phyloP scores from a whole-genome alignment of 2,888 invertebrate genomes.

The Falcaria lacertinaria region DNA sequence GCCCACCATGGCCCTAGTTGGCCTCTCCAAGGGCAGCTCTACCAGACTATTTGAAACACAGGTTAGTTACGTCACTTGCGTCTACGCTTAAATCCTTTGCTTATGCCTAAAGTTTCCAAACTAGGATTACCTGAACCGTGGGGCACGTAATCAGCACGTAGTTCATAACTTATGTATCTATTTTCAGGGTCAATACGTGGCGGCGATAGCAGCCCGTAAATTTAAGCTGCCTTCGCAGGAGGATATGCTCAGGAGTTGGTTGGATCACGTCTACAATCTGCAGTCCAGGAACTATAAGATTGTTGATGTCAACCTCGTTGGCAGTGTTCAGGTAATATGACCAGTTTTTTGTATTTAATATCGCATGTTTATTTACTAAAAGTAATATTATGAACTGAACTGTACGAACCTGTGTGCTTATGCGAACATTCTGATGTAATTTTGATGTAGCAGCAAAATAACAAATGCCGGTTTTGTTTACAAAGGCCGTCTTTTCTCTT shows the following conservation, averaged over 20 bases:
- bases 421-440: no score
- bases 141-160: background rate
- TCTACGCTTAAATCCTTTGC: no score
- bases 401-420: no score
- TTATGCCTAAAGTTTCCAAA: no score
- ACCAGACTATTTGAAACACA: slow-evolving; percentile 84
- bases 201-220: slow-evolving; percentile 79
- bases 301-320: slow-evolving; percentile 56
- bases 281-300: slow-evolving; percentile 44
- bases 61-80: slow-evolving; percentile 63
- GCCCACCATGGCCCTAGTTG: slow-evolving; percentile 88
- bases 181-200: slow-evolving; percentile 70
- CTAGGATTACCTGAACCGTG: no score
- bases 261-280: slow-evolving; percentile 74
- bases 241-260: slow-evolving; percentile 81
- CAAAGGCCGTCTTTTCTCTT: no score
- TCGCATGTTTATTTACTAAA: background rate
- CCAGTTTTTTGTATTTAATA: no score
- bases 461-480: no score
- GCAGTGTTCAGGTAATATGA: slow-evolving; percentile 54
- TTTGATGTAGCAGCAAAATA: no score
- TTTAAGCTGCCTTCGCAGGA: slow-evolving; percentile 81
- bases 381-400: no score
- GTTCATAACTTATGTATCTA: background rate
- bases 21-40: slow-evolving; percentile 85